phyloP scores from a whole-genome alignment of 2,797 vertebrate species.

The Prionace glauca region DNA sequence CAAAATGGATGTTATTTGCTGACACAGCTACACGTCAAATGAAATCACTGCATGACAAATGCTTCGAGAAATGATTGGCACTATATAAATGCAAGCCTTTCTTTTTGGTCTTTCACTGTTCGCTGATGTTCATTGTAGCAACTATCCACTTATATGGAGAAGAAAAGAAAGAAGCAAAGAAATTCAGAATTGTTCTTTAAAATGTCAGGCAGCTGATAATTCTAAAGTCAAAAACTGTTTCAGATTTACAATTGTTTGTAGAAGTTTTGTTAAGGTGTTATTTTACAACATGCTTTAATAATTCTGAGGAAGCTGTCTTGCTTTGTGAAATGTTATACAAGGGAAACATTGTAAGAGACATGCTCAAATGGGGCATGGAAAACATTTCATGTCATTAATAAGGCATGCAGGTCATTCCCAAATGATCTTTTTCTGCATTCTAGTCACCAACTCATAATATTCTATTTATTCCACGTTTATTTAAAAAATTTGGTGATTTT shows the following conservation, averaged over 20 bases:
- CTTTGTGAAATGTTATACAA: background rate
- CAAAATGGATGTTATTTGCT: background rate
- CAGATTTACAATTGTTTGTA: background rate
- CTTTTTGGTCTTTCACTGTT: background rate
- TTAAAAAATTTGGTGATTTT: background rate
- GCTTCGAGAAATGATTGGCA: background rate
- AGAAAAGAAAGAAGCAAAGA: background rate
- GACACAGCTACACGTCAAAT: background rate
- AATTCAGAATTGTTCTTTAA: background rate
- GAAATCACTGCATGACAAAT: background rate
- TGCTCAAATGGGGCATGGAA: background rate
- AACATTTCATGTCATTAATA: slow-evolving; percentile 11
- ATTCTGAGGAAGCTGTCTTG: background rate
- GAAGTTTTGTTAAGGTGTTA: background rate
- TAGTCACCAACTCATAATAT: background rate
- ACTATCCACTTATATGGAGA: background rate
- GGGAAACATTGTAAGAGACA: background rate
- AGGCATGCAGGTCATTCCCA: slow-evolving; percentile 27
- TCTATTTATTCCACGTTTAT: background rate
- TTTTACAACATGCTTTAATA: background rate
- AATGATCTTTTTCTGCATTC: slow-evolving; percentile 12
- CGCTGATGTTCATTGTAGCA: background rate
- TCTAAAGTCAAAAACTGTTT: background rate
- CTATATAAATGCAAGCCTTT: background rate
- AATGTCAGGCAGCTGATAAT: background rate